phyloP scores from a whole-genome alignment of 2,797 vertebrate species.

The Lophius americanus region DNA sequence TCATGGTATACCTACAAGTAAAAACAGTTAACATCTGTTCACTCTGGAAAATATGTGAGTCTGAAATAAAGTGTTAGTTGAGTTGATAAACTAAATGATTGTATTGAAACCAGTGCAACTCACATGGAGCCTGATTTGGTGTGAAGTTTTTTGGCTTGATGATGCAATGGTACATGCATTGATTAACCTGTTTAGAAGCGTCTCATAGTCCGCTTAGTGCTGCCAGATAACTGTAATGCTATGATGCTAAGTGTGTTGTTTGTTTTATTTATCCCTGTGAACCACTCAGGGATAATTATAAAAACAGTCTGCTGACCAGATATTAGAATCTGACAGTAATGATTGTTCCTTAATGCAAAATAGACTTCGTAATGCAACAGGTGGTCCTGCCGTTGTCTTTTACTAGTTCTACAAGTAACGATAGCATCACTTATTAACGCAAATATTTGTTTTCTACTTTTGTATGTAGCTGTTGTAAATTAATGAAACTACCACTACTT shows the following conservation, averaged over 20 bases:
- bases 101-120: not conserved
- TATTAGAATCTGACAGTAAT: not conserved
- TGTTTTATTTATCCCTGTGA: constrained; percentile 6
- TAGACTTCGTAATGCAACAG: constrained; percentile 35
- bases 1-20: not conserved
- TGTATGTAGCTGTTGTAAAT: constrained; percentile 42
- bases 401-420: constrained; percentile 43
- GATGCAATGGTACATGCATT: not conserved
- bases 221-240: constrained; percentile 47
- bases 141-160: constrained; percentile 4
- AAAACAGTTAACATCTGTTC: not conserved
- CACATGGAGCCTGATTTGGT: not conserved
- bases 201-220: not conserved
- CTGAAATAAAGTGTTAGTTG: no score
- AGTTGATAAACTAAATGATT: no score
- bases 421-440: constrained; percentile 5
- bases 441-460: constrained; percentile 20
- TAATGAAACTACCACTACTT: not conserved
- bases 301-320: constrained; percentile 2
- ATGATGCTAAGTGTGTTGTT: constrained; percentile 10
- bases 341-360: constrained; percentile 7
- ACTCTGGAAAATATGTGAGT: no score
- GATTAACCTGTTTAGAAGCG: not conserved
- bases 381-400: constrained; percentile 38
- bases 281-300: not conserved